A percentile compares a stretch with the other conserved stretches of the same genome.
phyloP scores from a whole-genome alignment of 2,888 invertebrate species.

The Coenonympha glycerion region DNA sequence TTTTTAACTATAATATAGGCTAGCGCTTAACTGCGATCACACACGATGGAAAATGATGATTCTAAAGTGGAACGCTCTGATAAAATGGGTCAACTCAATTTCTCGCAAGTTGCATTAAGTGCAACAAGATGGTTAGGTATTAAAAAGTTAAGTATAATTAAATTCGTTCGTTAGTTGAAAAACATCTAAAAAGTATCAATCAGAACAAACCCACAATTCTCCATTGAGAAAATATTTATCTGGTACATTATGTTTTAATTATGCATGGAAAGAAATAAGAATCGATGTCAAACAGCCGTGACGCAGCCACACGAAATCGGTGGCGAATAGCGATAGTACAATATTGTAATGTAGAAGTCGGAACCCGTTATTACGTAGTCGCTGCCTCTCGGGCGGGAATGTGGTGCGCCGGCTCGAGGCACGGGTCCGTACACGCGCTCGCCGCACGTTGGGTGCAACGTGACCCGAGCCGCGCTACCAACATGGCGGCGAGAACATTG shows the following conservation, averaged over 20 bases:
- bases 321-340: conserved; percentile 32
- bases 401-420: conserved; percentile 31
- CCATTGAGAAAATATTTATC: no score
- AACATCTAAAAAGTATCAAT: no score
- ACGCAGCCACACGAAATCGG: conserved; percentile 26
- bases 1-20: no score
- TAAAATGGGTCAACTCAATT: no score
- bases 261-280: not conserved
- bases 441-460: conserved; percentile 66
- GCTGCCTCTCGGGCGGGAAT: conserved; percentile 30
- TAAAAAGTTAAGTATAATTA: no score
- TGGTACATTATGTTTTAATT: conserved; percentile 1
- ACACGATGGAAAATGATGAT: no score
- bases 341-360: conserved; percentile 22
- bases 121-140: no score
- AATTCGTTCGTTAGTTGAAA: no score
- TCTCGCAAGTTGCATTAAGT: no score
- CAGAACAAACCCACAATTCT: no score
- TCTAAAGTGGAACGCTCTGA: no score
- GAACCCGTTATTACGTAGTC: conserved; percentile 32
- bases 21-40: no score
- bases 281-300: conserved; percentile 5
- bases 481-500: conserved; percentile 39
- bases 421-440: conserved; percentile 56
- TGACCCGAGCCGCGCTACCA: conserved; percentile 51